Evolutionary conservation across 2,113 vertebrate genomes (phyloP), one percentile per base, ranked within the genome.

Genomic region (Hippocampus barbouri): DNA sequence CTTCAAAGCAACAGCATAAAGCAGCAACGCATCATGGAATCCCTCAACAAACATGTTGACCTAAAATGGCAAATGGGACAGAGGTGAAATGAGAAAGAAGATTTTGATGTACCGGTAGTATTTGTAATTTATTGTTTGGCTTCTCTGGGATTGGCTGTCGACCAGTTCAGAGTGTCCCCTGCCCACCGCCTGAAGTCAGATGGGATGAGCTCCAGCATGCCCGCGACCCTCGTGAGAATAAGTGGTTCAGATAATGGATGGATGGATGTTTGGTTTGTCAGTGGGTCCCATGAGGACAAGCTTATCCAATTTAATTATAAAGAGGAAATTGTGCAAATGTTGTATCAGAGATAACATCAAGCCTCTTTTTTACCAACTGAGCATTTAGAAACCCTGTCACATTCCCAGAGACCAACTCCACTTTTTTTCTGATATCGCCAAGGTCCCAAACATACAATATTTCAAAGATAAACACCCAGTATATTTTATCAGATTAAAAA

Each of bases 31-130:
- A 69, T 98, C 96, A 16, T 99, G 97, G 91, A 99, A 99, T 25
- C 97, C 97, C 90, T 99, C 97, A 45, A 98, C 93, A 90, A 98
- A 99, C 95, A 98, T 96, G 88, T 99, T 99, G 43, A 94, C 93
- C 97, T 99, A 88, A 38, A 61, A 18, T 8, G 59, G 27, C 15
- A 61, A 34, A 15, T 16, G 8, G 7, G 59, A 40, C n/a, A n/a
- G 21, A 65, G 4, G 9, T 43, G 11, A 23, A 66, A 25, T 66
- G 14, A 43, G 12, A 64, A 18, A n/a, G 40, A 41, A 30, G 0
- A n/a, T 16, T 43, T 45, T 23, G 23, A 66, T 25, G 21, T 23
- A 34, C 30, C 30, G 30, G 30, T 34, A 23, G 20, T 6, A 66
- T 23, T 66, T 23, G 10, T 45, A 34, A 61, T 34, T 61, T 34